A percentile compares a stretch with the other conserved stretches of the same genome.
phyloP scores from a whole-genome alignment of 2,888 invertebrate genomes.

The Petrolisthes cinctipes region DNA sequence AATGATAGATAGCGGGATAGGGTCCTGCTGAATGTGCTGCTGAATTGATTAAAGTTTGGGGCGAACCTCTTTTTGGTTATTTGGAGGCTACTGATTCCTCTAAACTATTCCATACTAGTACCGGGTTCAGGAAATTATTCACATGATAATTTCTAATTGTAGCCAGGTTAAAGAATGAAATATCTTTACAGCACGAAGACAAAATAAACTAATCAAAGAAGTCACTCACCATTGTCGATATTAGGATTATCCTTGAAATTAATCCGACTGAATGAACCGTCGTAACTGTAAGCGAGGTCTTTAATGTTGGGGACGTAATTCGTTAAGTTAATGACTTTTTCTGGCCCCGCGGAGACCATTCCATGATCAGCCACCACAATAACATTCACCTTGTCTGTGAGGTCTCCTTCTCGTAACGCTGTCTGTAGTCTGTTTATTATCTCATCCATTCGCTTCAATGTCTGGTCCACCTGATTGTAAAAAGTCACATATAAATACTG shows the following conservation, averaged over 20 bases:
- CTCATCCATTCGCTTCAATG: constrained; percentile 66
- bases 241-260: constrained; percentile 44
- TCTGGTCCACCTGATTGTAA: constrained; percentile 40
- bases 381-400: constrained; percentile 68
- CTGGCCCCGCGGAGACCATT: constrained; percentile 63
- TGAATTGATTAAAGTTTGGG: too few relatives aligned
- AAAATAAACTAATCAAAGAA: neutral
- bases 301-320: constrained; percentile 55
- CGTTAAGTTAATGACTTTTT: constrained; percentile 49
- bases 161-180: too few relatives aligned
- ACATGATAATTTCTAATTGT: too few relatives aligned
- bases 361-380: constrained; percentile 69
- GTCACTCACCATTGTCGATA: constrained; percentile 36
- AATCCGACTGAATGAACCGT: constrained; percentile 61
- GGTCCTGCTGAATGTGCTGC: too few relatives aligned
- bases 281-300: constrained; percentile 28
- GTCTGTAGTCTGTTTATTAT: constrained; percentile 67
- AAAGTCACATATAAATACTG: neutral
- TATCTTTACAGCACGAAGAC: too few relatives aligned
- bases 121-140: too few relatives aligned
- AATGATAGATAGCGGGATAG: too few relatives aligned
- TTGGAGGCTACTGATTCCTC: too few relatives aligned
- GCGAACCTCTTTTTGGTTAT: too few relatives aligned
- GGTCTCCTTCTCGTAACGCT: constrained; percentile 66
- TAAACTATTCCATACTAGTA: too few relatives aligned